phyloP scores from a whole-genome alignment of 2,888 invertebrate genomes.

The Lumbricus terrestris region DNA sequence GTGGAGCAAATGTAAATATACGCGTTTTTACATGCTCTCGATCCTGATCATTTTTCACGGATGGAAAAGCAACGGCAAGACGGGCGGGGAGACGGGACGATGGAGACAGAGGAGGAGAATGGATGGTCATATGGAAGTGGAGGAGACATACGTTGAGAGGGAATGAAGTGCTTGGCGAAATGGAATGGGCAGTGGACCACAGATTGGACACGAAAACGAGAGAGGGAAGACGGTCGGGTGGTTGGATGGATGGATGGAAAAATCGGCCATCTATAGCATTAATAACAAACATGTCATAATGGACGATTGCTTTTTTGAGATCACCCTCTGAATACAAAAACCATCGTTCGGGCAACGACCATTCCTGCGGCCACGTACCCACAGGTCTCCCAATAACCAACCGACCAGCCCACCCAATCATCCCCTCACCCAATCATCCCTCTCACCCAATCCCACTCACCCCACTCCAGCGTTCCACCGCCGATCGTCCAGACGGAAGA shows the following conservation, averaged over 20 bases:
- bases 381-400: neutral
- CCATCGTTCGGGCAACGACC: neutral
- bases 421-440: neutral
- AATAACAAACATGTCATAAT: slow-evolving; percentile 3
- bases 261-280: too few relatives aligned
- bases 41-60: neutral
- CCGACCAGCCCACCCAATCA: neutral
- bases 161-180: too few relatives aligned
- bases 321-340: neutral
- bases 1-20: neutral
- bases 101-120: neutral
- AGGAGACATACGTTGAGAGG: too few relatives aligned
- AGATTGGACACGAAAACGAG: neutral
- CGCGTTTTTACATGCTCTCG: too few relatives aligned
- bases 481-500: neutral
- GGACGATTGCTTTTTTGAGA: neutral
- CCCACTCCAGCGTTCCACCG: neutral
- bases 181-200: neutral
- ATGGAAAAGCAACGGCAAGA: neutral
- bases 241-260: neutral
- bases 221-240: neutral
- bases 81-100: neutral
- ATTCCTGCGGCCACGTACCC: neutral
- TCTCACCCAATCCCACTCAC: too few relatives aligned
- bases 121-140: neutral